Evolutionary conservation across 2,797 vertebrate species (phyloP).

Genomic region (Oryzias sinensis): DNA sequence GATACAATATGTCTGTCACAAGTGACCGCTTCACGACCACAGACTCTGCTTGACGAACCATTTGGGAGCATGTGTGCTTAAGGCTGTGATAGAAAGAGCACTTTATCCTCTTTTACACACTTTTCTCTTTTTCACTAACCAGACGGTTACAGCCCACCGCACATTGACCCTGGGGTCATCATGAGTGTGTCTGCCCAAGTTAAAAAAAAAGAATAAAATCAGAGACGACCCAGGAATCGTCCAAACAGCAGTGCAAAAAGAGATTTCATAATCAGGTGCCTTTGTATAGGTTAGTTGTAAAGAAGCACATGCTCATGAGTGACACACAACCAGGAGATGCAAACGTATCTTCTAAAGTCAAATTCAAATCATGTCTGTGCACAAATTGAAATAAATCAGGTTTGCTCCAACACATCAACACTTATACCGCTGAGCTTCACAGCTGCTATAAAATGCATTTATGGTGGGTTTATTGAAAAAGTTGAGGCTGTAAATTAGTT

Average conservation of each 20-base stretch:
- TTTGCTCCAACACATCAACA: no score
- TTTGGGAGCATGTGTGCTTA: constrained; percentile 32
- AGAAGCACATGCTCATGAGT: constrained; percentile 37
- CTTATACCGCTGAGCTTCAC: no score
- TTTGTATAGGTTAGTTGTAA: constrained; percentile 25
- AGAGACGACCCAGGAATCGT: constrained; percentile 57
- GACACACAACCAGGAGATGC: constrained; percentile 50
- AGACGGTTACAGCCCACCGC: constrained; percentile 70
- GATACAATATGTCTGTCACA: constrained; percentile 71
- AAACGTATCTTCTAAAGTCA: constrained; percentile 3
- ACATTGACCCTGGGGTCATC: constrained; percentile 59
- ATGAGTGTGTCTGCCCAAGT: constrained; percentile 11
- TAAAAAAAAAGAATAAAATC: constrained; percentile 35
- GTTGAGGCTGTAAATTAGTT: no score
- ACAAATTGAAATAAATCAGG: no score
- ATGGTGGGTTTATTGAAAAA: no score
- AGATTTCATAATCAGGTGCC: constrained; percentile 44
- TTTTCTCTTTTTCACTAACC: constrained; percentile 48
- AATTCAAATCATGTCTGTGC: not conserved
- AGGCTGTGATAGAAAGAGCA: constrained; percentile 43
- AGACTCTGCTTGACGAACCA: constrained; percentile 49
- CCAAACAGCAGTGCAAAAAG: constrained; percentile 47
- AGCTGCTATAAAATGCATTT: no score
- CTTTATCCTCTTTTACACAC: constrained; percentile 42
- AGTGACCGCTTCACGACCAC: constrained; percentile 67